A percentile compares a stretch with the other conserved stretches of the same genome.
phyloP scores from a whole-genome alignment of 2,113 vertebrate genomes.

The Rhagologus leucostigma region DNA sequence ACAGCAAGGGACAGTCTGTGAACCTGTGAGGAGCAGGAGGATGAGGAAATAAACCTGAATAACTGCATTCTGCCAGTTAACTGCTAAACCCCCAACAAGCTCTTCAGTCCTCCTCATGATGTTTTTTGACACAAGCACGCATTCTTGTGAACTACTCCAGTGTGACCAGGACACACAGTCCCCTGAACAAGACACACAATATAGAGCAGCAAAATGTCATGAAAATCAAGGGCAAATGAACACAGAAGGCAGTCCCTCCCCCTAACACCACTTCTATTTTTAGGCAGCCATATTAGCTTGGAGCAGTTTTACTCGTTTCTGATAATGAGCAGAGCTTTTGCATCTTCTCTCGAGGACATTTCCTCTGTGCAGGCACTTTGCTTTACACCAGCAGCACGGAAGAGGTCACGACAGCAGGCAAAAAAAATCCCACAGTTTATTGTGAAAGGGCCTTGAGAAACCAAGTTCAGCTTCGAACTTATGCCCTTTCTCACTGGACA shows the following conservation, averaged over 20 bases:
- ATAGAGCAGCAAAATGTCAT: slow-evolving; percentile 24
- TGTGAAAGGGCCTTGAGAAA: neutral
- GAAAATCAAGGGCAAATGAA: slow-evolving; percentile 43
- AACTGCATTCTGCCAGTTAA: neutral
- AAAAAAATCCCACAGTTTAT: neutral
- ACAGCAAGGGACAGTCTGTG: neutral
- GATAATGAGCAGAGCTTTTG: slow-evolving; percentile 32
- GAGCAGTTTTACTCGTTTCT: slow-evolving; percentile 26
- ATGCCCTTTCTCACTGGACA: neutral
- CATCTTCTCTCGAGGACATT: slow-evolving; percentile 22
- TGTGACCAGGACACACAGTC: neutral
- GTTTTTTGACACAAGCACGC: neutral
- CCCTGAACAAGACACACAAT: neutral
- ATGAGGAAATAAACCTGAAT: neutral
- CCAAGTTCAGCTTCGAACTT: neutral
- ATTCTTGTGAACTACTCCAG: neutral
- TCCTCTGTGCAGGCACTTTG: neutral
- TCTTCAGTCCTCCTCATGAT: neutral
- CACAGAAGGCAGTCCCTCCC: slow-evolving; percentile 19
- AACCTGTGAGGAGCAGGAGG: neutral
- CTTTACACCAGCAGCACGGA: neutral
- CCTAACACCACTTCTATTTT: slow-evolving; percentile 30
- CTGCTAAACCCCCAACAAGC: neutral
- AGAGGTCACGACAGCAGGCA: fast-evolving
- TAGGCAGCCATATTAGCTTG: slow-evolving; percentile 47